Conservation (phyloP, 2,113 vertebrate genomes). For the Potamarius usumacintae region DNA sequence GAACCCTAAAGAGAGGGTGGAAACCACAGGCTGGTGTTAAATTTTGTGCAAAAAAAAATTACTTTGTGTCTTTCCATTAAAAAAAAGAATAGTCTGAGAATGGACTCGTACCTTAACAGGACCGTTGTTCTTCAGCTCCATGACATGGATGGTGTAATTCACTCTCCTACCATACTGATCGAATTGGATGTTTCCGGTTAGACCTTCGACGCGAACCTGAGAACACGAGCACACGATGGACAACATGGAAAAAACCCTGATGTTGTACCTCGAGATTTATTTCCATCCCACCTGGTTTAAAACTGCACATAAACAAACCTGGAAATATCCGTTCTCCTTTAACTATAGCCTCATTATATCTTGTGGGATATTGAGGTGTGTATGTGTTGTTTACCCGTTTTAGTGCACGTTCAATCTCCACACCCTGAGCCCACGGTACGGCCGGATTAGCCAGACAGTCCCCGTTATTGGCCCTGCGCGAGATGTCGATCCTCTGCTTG, state of each 20-base stretch:
- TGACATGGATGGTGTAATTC: conserved; percentile 96
- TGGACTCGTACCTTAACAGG: conserved; percentile 87
- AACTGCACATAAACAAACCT: background rate
- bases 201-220: conserved; percentile 93
- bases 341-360: background rate
- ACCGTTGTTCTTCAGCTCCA: conserved; percentile 96
- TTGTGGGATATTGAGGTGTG: background rate
- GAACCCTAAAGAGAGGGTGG: background rate
- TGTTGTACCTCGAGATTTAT: background rate
- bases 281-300: background rate
- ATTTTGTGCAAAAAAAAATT: background rate
- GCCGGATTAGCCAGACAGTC: conserved; percentile 97
- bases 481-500: conserved; percentile 95
- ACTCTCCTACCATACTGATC: conserved; percentile 96
- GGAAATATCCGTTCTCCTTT: background rate
- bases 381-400: conserved; percentile 82
- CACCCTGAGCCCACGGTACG: conserved; percentile 95
- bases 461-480: conserved; percentile 90
- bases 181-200: conserved; percentile 98
- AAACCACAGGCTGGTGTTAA: background rate
- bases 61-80: background rate
- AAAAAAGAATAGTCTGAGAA: background rate
- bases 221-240: background rate
- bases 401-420: conserved; percentile 95
- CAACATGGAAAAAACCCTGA: background rate